These are phyloP conservation scores for Neoscelio sp. DNA, from an alignment of 2,888 invertebrate species.

Conservation along the genomic window DNA sequence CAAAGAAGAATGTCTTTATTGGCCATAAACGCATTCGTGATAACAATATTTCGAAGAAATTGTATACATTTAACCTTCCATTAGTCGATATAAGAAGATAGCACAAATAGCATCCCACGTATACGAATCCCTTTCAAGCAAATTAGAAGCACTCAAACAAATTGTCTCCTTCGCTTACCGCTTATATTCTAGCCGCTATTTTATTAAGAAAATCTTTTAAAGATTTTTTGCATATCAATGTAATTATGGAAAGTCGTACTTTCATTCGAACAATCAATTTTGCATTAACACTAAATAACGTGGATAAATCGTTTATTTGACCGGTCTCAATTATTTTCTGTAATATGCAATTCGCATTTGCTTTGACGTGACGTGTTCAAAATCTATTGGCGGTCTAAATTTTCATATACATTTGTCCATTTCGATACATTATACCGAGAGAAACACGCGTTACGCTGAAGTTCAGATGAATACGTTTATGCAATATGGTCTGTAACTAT, in stretches of 20 bases:
- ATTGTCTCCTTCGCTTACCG: constrained; percentile 32
- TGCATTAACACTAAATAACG: constrained; percentile 6
- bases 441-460: constrained; percentile 50
- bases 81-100: background rate
- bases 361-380: constrained; percentile 47
- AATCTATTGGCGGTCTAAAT: constrained; percentile 50
- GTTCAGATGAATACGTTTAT: constrained; percentile 63
- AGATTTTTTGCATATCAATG: constrained; percentile 15
- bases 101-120: background rate
- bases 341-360: constrained; percentile 42
- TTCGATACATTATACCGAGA: constrained; percentile 38
- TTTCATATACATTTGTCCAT: constrained; percentile 58
- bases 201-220: constrained; percentile 14
- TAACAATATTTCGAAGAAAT: background rate
- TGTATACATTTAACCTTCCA: background rate
- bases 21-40: too few relatives aligned
- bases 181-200: background rate
- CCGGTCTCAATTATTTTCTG: constrained; percentile 19
- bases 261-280: too few relatives aligned
- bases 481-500: constrained; percentile 58
- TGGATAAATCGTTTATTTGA: constrained; percentile 10
- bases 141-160: constrained; percentile 53
- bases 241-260: constrained; percentile 32
- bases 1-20: background rate
- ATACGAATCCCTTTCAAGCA: constrained; percentile 38